phyloP scores from a whole-genome alignment of 2,797 vertebrate genomes.

The Gymnothorax javanicus region DNA sequence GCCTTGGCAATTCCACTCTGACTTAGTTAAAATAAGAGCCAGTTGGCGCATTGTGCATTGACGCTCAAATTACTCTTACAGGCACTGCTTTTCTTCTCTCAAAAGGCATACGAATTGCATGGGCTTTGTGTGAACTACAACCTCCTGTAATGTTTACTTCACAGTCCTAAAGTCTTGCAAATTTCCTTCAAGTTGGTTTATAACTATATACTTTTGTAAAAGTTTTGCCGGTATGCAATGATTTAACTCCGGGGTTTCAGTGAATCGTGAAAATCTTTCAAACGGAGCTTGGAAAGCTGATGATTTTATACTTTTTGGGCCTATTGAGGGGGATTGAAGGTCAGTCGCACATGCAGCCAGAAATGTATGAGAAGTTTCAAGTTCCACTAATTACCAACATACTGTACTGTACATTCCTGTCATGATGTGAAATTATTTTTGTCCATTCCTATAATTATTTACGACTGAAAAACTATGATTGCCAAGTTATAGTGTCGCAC shows the following conservation, averaged over 20 bases:
- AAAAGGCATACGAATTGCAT: neutral
- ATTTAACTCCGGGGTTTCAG: neutral
- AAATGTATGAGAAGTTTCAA: neutral
- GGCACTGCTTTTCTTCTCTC: neutral
- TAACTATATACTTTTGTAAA: neutral
- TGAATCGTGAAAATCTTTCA: neutral
- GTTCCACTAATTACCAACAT: conserved; percentile 1
- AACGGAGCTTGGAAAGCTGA: neutral
- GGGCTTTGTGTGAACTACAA: neutral
- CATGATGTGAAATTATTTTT: neutral
- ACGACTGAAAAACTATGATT: neutral
- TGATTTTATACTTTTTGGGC: neutral
- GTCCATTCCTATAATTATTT: neutral
- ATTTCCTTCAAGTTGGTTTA: neutral
- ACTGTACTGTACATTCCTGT: neutral
- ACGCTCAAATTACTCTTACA: neutral
- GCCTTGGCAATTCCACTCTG: neutral
- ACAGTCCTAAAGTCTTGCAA: neutral
- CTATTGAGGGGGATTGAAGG: neutral
- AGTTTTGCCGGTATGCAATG: neutral
- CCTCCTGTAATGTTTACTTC: neutral
- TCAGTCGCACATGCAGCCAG: neutral
- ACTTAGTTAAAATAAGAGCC: too few relatives aligned
- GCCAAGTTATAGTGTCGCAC: neutral
- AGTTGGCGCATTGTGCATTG: neutral